A percentile compares a stretch with the other conserved stretches of the same genome.
Conservation (phyloP, 2,113 vertebrate genomes). For the Otolemur garnettii region DNA sequence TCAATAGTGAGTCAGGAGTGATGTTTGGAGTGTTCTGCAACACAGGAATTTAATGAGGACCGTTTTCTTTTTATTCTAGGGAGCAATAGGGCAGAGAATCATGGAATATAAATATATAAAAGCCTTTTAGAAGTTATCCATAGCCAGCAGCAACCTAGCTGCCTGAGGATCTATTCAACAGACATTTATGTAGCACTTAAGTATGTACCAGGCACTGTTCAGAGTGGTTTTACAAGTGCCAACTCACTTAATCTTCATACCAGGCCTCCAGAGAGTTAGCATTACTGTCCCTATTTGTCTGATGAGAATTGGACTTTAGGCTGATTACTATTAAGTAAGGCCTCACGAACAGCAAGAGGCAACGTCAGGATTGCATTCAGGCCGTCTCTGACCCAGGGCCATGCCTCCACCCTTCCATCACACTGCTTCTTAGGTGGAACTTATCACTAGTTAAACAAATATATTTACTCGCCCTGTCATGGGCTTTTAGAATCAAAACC, state of each 20-base stretch:
- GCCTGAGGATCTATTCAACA: background rate
- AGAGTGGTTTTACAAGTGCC: background rate
- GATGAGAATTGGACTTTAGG: background rate
- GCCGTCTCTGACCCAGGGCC: background rate
- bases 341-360: background rate
- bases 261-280: background rate
- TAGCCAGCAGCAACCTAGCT: background rate
- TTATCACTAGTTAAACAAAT: background rate
- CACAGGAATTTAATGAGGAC: conserved; percentile 24
- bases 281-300: background rate
- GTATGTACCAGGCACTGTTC: background rate
- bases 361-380: background rate
- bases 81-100: background rate
- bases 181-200: background rate
- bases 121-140: background rate
- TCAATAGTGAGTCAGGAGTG: background rate
- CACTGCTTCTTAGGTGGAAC: background rate
- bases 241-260: background rate
- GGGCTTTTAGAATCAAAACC: background rate
- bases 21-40: background rate
- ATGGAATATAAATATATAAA: background rate
- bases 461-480: accelerated
- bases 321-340: background rate
- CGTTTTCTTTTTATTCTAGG: background rate
- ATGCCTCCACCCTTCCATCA: background rate